Evolutionary conservation across 2,888 invertebrate species (phyloP).

Genomic region (Nudaria mundana): DNA sequence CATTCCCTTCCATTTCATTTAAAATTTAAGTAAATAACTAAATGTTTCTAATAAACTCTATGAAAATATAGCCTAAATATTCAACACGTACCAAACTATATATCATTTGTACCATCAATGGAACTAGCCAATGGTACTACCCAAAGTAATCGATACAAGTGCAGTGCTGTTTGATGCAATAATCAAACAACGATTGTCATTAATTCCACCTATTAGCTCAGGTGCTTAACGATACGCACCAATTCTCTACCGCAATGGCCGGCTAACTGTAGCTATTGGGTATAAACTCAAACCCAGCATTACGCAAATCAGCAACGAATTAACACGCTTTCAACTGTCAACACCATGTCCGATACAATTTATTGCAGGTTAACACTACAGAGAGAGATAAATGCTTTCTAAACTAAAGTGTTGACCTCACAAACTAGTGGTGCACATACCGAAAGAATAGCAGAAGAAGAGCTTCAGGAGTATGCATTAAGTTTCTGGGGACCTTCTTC

Average conservation of each 20-base stretch:
- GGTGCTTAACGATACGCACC: constrained; percentile 32
- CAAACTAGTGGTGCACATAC: too few species aligned
- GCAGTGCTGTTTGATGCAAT: constrained; percentile 18
- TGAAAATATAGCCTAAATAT: background rate
- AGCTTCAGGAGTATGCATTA: too few species aligned
- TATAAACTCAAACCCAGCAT: constrained; percentile 22
- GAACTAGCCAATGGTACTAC: too few species aligned
- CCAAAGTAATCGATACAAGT: background rate
- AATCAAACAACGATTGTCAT: constrained; percentile 35
- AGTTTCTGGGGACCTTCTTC: too few species aligned
- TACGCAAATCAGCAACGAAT: constrained; percentile 24
- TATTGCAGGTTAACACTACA: background rate
- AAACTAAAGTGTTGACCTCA: too few species aligned
- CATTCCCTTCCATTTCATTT: too few species aligned
- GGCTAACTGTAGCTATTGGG: constrained; percentile 25
- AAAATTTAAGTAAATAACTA: too few species aligned
- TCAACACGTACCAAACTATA: background rate
- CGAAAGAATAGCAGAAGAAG: too few species aligned
- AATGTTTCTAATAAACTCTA: background rate
- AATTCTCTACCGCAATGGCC: constrained; percentile 22
- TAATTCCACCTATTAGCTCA: constrained; percentile 30
- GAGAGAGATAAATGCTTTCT: too few species aligned
- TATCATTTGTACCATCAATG: too few species aligned
- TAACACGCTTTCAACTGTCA: constrained; percentile 26
- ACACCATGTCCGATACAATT: constrained; percentile 16